Evolutionary conservation across 2,888 invertebrate species (phyloP).

Genomic region (Mesodorylaimus sp.): DNA sequence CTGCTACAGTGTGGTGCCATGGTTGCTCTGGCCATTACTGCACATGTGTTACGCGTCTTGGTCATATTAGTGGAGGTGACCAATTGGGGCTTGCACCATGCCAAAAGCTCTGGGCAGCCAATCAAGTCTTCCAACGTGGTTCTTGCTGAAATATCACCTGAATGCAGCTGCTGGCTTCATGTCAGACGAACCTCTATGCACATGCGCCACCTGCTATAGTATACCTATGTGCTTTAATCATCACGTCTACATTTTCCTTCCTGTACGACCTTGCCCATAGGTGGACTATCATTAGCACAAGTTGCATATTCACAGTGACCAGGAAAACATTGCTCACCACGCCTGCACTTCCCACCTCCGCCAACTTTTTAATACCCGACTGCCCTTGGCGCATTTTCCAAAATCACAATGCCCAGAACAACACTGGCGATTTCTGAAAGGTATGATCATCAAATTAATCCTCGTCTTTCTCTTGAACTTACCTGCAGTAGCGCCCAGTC

Average conservation of each 20-base stretch:
- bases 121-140: not conserved
- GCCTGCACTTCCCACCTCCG: not conserved
- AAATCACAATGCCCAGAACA: not conserved
- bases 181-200: too few relatives aligned
- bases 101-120: too few relatives aligned
- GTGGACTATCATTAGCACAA: not conserved
- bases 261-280: not conserved
- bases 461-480: not conserved
- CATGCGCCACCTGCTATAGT: too few relatives aligned
- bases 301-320: not conserved
- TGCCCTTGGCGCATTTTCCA: not conserved
- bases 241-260: not conserved
- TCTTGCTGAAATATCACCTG: not conserved
- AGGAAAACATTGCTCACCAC: not conserved
- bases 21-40: too few relatives aligned
- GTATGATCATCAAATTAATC: not conserved
- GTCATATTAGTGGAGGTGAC: too few relatives aligned
- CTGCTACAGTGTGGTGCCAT: too few relatives aligned
- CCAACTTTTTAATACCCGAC: not conserved
- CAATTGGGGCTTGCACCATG: too few relatives aligned
- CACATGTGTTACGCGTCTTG: too few relatives aligned
- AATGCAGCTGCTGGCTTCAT: not conserved
- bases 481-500: too few relatives aligned
- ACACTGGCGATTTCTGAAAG: not conserved
- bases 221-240: not conserved